phyloP scores from a whole-genome alignment of 1,140 invertebrate genomes.

The Caenorhabditis brenneri region DNA sequence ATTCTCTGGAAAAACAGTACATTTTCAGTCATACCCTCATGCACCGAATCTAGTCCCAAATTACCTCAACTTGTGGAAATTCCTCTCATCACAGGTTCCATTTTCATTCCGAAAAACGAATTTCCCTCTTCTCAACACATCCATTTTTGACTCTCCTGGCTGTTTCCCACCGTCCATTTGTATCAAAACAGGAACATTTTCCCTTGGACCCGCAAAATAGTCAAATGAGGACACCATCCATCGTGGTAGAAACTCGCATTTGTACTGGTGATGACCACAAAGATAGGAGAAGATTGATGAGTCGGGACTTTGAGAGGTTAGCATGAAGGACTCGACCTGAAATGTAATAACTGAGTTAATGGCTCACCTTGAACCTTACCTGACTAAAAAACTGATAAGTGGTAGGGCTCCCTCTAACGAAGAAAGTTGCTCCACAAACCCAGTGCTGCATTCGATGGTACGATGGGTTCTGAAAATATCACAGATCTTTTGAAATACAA shows the following conservation, averaged over 20 bases:
- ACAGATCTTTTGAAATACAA: background rate
- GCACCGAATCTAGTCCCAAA: background rate
- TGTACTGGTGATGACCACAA: background rate
- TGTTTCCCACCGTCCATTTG: background rate
- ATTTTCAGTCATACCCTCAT: background rate
- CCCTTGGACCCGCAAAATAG: slow-evolving; percentile 23
- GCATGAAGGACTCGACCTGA: background rate
- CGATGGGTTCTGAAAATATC: background rate
- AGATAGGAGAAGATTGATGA: background rate
- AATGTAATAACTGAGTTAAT: too few species aligned
- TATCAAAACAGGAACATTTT: slow-evolving; percentile 12
- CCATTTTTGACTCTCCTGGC: background rate
- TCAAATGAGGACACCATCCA: slow-evolving; percentile 11
- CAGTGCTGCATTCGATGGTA: slow-evolving; percentile 27
- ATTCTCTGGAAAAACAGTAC: background rate
- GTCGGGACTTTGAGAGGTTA: background rate
- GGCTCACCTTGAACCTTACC: background rate
- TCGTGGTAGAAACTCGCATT: slow-evolving; percentile 9
- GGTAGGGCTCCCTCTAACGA: background rate
- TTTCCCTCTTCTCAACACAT: background rate
- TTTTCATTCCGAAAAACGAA: slow-evolving; percentile 4
- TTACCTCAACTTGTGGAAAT: background rate
- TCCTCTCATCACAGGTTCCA: background rate
- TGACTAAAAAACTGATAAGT: slow-evolving; percentile 26
- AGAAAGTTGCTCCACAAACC: slow-evolving; percentile 7